phyloP scores from a whole-genome alignment of 2,113 vertebrate genomes.

The Chroicocephalus ridibundus region DNA sequence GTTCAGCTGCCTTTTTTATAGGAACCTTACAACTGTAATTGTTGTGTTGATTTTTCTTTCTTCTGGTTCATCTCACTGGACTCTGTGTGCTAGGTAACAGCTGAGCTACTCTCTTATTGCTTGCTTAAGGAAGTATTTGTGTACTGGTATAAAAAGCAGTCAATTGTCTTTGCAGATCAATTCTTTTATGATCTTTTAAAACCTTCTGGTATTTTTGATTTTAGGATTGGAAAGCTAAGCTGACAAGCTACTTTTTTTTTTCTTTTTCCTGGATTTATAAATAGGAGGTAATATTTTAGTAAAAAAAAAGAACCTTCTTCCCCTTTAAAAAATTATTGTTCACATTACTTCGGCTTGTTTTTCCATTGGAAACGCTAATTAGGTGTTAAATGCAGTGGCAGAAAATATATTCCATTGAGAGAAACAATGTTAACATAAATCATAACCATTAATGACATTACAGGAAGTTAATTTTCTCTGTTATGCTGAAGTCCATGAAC shows the following conservation, averaged over 20 bases:
- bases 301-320: not conserved
- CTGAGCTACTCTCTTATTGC: not conserved
- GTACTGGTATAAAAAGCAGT: not conserved
- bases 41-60: not conserved
- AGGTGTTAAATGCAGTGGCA: not conserved
- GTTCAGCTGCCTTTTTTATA: not conserved
- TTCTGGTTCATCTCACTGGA: not conserved
- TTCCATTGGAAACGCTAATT: not conserved
- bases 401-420: not conserved
- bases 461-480: not conserved
- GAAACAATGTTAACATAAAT: not conserved
- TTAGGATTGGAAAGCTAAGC: not conserved
- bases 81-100: not conserved
- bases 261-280: not conserved
- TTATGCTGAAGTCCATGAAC: not conserved
- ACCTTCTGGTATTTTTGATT: not conserved
- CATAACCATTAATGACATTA: not conserved
- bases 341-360: not conserved
- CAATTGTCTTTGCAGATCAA: not conserved
- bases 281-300: not conserved
- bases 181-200: not conserved
- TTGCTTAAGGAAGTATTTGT: not conserved
- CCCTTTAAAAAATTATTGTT: not conserved
- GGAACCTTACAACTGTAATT: not conserved
- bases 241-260: not conserved